Base-by-base conservation (phyloP, 2,888 invertebrate genomes). In the Penaeus monodon region DNA sequence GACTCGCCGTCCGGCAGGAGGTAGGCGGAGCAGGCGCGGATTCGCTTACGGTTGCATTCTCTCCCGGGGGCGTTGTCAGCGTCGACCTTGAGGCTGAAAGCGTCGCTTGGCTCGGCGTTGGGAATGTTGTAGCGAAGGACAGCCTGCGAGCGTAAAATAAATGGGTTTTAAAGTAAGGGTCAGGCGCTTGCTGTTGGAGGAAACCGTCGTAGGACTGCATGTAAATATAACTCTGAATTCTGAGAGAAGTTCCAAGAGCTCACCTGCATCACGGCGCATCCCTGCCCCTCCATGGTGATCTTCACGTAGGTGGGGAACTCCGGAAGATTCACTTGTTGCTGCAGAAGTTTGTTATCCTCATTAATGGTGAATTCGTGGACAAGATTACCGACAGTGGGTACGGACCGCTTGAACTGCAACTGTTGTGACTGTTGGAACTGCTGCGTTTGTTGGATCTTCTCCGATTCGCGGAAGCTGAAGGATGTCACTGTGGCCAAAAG, bases 191-290 rank as follows among this genome's bases (percentile, higher is more conserved):
- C 38, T 8, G 7, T 2, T 22, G 73, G 20, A 27, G 33, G 38
- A 27, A 27, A 2, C 29, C 73, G 22, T 73, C 8, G 10, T 1
- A 12, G 29, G 17, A 29, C 73, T 33, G 57, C 17, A 73, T 27
- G 22, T 29, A 73, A 22, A 22, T 20, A 27, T n/a, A 73, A n/a
- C 8, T 73, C 38, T 22, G 29, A 24, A 8, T 44, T 49, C 57
- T 14, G 17, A 57, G 57, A 20, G 57, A 57, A 14, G 17, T 57
- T 20, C 57, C 57, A 57, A 57, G 24, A 49, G 33, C 73, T 33
- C 33, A 94, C 94, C 92, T 94, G 94, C 2, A 94, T 92, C 38
- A 94, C 91, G 82, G 94, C 93, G 91, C 94, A 95, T 33, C 94
- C 94, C 82, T 93, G 92, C 17, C 94, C 94, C 74, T 92, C 92